Percentiles rank a stretch among this genome's conserved stretches.
Conservation (phyloP, 1,140 invertebrate genomes). For the Drosophila mauritiana region DNA sequence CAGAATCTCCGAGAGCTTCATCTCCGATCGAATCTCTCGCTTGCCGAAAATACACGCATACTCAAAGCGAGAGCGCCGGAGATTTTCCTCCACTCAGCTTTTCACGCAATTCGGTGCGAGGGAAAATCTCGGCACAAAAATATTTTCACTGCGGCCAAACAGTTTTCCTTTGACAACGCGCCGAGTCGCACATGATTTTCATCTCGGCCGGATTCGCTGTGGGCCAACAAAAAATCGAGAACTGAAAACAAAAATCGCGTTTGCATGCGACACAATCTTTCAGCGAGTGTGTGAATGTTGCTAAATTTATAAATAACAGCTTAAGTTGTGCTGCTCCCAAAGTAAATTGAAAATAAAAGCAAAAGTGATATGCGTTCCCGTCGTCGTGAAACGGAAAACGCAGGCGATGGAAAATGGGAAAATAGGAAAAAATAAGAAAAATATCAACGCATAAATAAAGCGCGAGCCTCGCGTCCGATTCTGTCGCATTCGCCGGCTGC, state of each 20-base stretch:
- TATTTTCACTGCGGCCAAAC: slow-evolving; percentile 63
- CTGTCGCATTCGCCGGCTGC: slow-evolving; percentile 56
- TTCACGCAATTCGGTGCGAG: slow-evolving; percentile 38
- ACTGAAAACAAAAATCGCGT: slow-evolving; percentile 42
- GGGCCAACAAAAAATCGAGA: slow-evolving; percentile 20
- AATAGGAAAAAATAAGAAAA: slow-evolving; percentile 53
- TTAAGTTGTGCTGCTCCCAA: slow-evolving; percentile 45
- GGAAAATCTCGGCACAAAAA: slow-evolving; percentile 65
- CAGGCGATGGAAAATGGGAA: slow-evolving; percentile 40
- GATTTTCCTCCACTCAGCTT: slow-evolving; percentile 45
- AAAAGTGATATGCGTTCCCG: slow-evolving; percentile 23
- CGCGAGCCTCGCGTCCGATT: slow-evolving; percentile 38
- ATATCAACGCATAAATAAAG: slow-evolving; percentile 78
- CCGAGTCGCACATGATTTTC: slow-evolving; percentile 67
- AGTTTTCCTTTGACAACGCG: slow-evolving; percentile 83
- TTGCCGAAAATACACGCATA: slow-evolving; percentile 36
- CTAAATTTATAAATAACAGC: slow-evolving; percentile 81
- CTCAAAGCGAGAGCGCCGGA: slow-evolving; percentile 11
- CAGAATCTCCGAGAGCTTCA: slow-evolving; percentile 34
- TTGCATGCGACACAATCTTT: slow-evolving; percentile 60
- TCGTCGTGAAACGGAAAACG: slow-evolving; percentile 29
- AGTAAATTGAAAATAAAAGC: slow-evolving; percentile 52
- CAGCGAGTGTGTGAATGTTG: slow-evolving; percentile 55
- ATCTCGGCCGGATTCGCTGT: slow-evolving; percentile 14
- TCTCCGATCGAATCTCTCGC: slow-evolving; percentile 22